These are phyloP conservation scores for Takifugu ocellatus DNA, from an alignment of 2,797 vertebrate species.

Conservation along the genomic window DNA sequence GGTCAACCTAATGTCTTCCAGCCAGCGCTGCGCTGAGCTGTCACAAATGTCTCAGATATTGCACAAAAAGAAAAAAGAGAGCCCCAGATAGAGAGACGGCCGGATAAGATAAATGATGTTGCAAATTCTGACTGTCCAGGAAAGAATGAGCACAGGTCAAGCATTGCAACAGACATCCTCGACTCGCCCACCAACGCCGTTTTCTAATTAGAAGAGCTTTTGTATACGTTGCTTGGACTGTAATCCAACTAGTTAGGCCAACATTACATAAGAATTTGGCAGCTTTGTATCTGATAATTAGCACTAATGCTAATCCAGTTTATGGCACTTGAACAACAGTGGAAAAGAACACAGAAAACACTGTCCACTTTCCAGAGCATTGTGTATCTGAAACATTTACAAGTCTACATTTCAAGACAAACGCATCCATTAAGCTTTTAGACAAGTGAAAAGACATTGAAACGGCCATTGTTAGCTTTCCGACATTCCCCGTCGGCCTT, in stretches of 20 bases:
- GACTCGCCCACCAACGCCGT: conserved; percentile 28
- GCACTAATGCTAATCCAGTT: conserved; percentile 64
- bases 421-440: conserved; percentile 3
- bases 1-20: conserved; percentile 35
- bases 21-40: conserved; percentile 21
- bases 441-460: conserved; percentile 4
- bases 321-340: conserved; percentile 50
- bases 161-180: conserved; percentile 16
- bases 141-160: conserved; percentile 20
- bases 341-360: conserved; percentile 25
- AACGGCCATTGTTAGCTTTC: conserved; percentile 9
- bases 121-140: conserved; percentile 3
- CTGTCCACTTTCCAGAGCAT: not conserved
- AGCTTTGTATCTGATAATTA: conserved; percentile 69
- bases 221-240: conserved; percentile 58
- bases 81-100: conserved; percentile 24
- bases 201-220: conserved; percentile 61
- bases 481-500: conserved; percentile 19
- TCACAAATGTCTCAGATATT: conserved; percentile 26
- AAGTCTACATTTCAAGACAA: not conserved
- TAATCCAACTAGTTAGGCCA: conserved; percentile 63
- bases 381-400: not conserved
- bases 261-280: conserved; percentile 68
- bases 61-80: conserved; percentile 12
- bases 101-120: conserved; percentile 43